Evolutionary conservation across 2,888 invertebrate genomes (phyloP).

Genomic region (Cataglyphis albicans): DNA sequence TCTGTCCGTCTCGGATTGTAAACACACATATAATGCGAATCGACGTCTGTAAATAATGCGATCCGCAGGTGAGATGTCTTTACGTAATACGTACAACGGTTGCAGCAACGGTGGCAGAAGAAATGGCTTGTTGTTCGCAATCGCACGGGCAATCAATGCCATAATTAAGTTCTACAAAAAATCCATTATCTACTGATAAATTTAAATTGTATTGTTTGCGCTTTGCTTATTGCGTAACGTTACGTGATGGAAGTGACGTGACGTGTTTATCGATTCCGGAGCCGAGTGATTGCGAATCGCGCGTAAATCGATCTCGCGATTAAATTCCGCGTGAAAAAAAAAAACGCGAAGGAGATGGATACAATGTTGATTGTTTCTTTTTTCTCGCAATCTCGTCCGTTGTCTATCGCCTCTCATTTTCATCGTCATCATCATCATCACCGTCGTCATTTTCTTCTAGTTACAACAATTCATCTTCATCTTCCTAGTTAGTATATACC

Average conservation of each 20-base stretch:
- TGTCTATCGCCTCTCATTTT: conserved; percentile 60
- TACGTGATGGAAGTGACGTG: conserved; percentile 27
- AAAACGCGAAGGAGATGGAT: conserved; percentile 51
- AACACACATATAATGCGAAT: conserved; percentile 36
- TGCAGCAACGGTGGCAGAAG: conserved; percentile 15
- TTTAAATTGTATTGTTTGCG: conserved; percentile 23
- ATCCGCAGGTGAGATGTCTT: conserved; percentile 35
- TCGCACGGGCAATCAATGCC: not conserved
- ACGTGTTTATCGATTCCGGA: conserved; percentile 26
- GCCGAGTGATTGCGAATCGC: conserved; percentile 16
- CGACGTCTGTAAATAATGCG: conserved; percentile 46
- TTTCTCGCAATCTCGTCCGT: conserved; percentile 48
- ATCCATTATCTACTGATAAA: conserved; percentile 5
- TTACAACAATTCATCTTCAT: conserved; percentile 76
- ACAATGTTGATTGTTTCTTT: conserved; percentile 68
- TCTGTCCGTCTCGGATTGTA: conserved; percentile 28
- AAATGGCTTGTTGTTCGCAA: conserved; percentile 14
- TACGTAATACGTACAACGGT: conserved; percentile 19
- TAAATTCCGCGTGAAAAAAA: conserved; percentile 60
- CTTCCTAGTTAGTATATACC: conserved; percentile 76
- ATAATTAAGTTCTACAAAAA: not conserved
- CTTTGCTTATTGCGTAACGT: conserved; percentile 25
- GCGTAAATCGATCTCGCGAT: conserved; percentile 66
- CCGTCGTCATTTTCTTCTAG: conserved; percentile 63
- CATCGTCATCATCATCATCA: conserved; percentile 73